Evolutionary conservation across 2,888 invertebrate genomes (phyloP).

Genomic region (Germaria angustata): DNA sequence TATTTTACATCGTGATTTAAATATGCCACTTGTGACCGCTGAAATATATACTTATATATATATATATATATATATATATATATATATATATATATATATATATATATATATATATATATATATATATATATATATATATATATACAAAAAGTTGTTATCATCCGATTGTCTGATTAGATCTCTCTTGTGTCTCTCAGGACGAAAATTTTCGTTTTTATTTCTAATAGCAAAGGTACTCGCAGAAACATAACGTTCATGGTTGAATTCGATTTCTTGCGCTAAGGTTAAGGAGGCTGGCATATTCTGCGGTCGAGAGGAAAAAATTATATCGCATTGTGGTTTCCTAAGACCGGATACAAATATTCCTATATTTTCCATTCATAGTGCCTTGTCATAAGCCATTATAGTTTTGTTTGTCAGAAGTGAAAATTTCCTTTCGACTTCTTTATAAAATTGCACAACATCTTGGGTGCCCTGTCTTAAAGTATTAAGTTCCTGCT

Average conservation of each 20-base stretch:
- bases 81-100: no score
- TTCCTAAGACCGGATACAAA: slow-evolving; percentile 33
- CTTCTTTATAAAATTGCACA: slow-evolving; percentile 22
- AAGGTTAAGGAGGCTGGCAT: slow-evolving; percentile 27
- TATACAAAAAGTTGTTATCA: no score
- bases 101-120: no score
- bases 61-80: no score
- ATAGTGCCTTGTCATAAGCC: neutral
- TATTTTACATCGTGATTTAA: no score
- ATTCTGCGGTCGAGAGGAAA: slow-evolving; percentile 40
- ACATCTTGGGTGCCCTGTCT: neutral
- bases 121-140: no score
- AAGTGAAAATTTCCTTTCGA: slow-evolving; percentile 4
- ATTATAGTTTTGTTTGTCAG: neutral
- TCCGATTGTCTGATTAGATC: no score
- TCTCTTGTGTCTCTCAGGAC: neutral
- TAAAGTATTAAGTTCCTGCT: no score
- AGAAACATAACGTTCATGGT: slow-evolving; percentile 21
- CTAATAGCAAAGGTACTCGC: neutral
- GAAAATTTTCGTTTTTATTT: neutral
- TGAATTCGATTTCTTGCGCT: slow-evolving; percentile 47
- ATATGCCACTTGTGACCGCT: no score
- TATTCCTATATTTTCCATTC: neutral
- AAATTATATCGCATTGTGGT: slow-evolving; percentile 13
- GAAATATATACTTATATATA: no score